A percentile compares a stretch with the other conserved stretches of the same genome.
Evolutionary conservation across 2,113 vertebrate genomes (phyloP).

Genomic region (Meleagris gallopavo): DNA sequence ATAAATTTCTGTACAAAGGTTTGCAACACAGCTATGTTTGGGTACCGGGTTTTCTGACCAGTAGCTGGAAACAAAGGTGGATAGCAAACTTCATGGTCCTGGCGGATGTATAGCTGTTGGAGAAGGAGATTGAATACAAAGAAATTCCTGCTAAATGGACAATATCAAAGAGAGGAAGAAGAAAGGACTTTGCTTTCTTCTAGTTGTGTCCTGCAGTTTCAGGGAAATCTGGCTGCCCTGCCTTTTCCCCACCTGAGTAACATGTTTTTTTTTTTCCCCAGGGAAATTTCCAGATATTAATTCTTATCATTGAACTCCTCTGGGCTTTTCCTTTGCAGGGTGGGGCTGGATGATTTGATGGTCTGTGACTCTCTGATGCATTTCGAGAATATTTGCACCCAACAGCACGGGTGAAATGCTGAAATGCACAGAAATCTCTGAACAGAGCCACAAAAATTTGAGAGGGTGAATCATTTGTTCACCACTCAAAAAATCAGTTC

Average conservation of each 20-base stretch:
- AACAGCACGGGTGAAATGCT: neutral
- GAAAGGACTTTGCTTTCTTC: neutral
- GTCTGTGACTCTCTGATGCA: neutral
- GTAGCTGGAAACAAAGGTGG: neutral
- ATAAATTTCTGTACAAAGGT: neutral
- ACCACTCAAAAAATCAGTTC: slow-evolving; percentile 15
- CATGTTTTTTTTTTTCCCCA: neutral
- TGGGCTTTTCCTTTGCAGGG: neutral
- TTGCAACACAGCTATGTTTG: neutral
- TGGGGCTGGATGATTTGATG: neutral
- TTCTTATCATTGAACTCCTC: neutral
- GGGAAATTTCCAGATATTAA: neutral
- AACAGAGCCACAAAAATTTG: slow-evolving; percentile 24
- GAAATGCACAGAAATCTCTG: slow-evolving; percentile 8
- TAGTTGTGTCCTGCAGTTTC: neutral
- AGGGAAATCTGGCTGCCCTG: neutral
- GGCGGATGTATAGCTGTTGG: neutral
- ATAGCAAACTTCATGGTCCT: neutral
- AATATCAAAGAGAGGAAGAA: neutral
- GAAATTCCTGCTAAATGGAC: neutral
- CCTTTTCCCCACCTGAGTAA: neutral
- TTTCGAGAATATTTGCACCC: neutral
- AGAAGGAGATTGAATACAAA: neutral
- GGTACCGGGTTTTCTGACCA: neutral
- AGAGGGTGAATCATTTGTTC: slow-evolving; percentile 34